These are phyloP conservation scores for Watersipora subatra DNA, from an alignment of 1,140 invertebrate genomes.

Conservation along the genomic window DNA sequence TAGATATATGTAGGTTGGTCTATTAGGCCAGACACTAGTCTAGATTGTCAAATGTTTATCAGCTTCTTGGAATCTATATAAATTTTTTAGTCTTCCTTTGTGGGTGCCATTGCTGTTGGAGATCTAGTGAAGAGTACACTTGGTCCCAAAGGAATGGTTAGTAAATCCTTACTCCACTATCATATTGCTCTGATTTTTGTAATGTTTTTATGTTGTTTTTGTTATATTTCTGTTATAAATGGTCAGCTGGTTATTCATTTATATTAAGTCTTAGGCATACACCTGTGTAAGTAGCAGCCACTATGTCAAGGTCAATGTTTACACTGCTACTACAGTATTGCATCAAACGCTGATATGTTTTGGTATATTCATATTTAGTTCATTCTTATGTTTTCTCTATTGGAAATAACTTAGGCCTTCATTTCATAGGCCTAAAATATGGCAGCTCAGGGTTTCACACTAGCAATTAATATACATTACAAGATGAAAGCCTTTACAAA, in stretches of 20 bases:
- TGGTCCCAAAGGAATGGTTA: slow-evolving; percentile 93
- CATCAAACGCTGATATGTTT: not conserved
- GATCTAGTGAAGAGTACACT: slow-evolving; percentile 95
- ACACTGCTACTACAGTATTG: not conserved
- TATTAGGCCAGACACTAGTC: not conserved
- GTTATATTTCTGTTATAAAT: not conserved
- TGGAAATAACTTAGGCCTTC: no score
- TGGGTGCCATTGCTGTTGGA: slow-evolving; percentile 94
- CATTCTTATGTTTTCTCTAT: no score
- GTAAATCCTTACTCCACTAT: slow-evolving; percentile 6
- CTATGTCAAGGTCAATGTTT: not conserved
- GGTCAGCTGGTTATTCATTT: not conserved
- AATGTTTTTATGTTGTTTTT: not conserved
- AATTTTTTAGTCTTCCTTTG: slow-evolving; percentile 63
- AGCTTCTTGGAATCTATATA: no score
- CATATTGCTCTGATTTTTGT: not conserved
- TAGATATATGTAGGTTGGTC: not conserved
- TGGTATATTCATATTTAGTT: no score
- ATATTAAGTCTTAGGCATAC: not conserved
- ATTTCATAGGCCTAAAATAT: no score
- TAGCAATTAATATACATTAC: no score
- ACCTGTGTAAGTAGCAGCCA: not conserved
- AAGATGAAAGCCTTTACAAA: no score
- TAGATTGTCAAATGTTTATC: no score
- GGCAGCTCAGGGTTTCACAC: no score